These are phyloP conservation scores for Carapus acus DNA, from an alignment of 2,797 vertebrate genomes.

Conservation along the genomic window DNA sequence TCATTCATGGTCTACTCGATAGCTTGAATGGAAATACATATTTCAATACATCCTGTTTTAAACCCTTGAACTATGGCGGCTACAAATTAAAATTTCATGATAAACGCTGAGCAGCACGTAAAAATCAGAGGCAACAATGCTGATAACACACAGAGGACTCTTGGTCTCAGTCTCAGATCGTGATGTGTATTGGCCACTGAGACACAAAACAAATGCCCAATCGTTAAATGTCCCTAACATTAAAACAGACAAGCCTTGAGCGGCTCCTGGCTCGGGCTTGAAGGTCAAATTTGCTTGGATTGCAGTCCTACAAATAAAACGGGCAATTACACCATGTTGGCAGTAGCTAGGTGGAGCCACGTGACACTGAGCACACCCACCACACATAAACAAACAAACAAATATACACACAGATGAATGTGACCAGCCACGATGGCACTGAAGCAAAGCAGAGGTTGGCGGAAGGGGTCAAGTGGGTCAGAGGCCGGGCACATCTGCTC, in stretches of 20 bases:
- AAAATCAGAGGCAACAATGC: conserved; percentile 27
- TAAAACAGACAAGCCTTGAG: background rate
- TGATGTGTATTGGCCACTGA: conserved; percentile 3
- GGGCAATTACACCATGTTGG: conserved; percentile 31
- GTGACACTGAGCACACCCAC: no score
- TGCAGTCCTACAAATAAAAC: conserved; percentile 27
- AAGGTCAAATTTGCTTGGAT: conserved; percentile 14
- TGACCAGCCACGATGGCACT: conserved; percentile 52
- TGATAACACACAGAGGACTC: conserved; percentile 28
- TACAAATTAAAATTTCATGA: conserved; percentile 12
- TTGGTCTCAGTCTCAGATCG: no score
- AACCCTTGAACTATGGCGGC: conserved; percentile 16
- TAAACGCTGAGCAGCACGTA: conserved; percentile 21
- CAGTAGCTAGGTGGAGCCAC: conserved; percentile 34
- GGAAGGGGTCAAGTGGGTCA: no score
- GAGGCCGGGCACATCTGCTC: no score
- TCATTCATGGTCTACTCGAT: conserved; percentile 6
- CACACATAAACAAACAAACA: conserved; percentile 39
- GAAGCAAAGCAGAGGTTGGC: no score
- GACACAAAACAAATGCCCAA: conserved; percentile 19
- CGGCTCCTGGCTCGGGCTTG: conserved; percentile 3
- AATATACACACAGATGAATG: conserved; percentile 10
- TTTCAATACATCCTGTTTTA: conserved; percentile 23
- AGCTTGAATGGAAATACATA: conserved; percentile 34
- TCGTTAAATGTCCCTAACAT: conserved; percentile 10